These are phyloP conservation scores for Odiellus spinosus DNA, from an alignment of 2,888 invertebrate species.

Conservation along the genomic window DNA sequence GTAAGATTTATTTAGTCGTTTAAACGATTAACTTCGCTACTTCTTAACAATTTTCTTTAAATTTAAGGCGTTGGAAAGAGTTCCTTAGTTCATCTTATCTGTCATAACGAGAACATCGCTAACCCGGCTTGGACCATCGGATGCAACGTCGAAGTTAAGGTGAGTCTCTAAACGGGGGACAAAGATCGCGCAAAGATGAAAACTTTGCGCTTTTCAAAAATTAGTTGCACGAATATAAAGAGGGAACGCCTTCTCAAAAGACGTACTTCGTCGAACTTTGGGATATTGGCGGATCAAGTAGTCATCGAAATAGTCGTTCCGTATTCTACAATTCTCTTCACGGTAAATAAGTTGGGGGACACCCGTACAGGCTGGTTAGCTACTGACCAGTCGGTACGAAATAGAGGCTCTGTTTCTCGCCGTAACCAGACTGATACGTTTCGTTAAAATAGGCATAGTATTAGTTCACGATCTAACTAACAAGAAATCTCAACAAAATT, in stretches of 20 bases:
- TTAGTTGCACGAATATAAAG: slow-evolving; percentile 73
- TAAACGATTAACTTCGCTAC: too few species aligned
- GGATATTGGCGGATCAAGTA: slow-evolving; percentile 91
- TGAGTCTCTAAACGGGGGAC: slow-evolving; percentile 17
- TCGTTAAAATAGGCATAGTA: slow-evolving; percentile 75
- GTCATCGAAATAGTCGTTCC: slow-evolving; percentile 77
- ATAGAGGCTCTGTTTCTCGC: too few species aligned
- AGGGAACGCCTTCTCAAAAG: slow-evolving; percentile 78
- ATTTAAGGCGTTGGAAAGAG: slow-evolving; percentile 94
- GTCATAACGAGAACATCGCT: slow-evolving; percentile 64
- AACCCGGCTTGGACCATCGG: slow-evolving; percentile 93
- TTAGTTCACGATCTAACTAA: slow-evolving; percentile 94
- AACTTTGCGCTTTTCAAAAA: slow-evolving; percentile 2
- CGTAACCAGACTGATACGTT: too few species aligned
- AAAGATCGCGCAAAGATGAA: too few species aligned
- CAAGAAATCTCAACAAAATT: slow-evolving; percentile 81
- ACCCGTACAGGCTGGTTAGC: too few species aligned
- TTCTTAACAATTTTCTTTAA: too few species aligned
- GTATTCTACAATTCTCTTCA: slow-evolving; percentile 88
- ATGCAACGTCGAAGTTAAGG: slow-evolving; percentile 82
- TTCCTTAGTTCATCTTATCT: slow-evolving; percentile 76
- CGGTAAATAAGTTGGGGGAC: slow-evolving; percentile 50
- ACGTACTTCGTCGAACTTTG: slow-evolving; percentile 88
- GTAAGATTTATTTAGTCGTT: slow-evolving; percentile 32
- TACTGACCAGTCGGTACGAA: too few species aligned